phyloP scores from a whole-genome alignment of 2,888 invertebrate species.

The Erebia epiphron region DNA sequence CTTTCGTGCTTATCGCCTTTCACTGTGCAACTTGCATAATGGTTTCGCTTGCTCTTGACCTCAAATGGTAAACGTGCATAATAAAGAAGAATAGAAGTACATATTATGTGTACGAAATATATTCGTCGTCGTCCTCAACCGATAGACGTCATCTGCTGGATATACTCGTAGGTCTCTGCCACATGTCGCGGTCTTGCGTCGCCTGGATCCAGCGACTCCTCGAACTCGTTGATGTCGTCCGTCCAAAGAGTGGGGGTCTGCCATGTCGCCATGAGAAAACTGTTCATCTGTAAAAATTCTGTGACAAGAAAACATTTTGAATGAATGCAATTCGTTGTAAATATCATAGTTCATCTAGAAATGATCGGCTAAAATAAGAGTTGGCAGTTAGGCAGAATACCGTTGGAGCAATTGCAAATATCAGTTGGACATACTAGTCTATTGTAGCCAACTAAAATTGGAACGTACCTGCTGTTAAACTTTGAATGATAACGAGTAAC shows the following conservation, averaged over 20 bases:
- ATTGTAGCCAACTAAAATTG: conserved; percentile 26
- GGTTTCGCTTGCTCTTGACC: conserved; percentile 59
- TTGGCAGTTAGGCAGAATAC: conserved; percentile 58
- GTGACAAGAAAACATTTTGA: background rate
- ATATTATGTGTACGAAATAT: background rate
- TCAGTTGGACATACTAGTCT: conserved; percentile 68
- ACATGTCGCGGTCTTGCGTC: too few species aligned
- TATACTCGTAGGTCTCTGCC: too few species aligned
- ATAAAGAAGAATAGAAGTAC: conserved; percentile 7
- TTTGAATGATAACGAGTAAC: conserved; percentile 17
- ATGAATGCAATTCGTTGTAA: conserved; percentile 19
- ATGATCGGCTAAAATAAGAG: conserved; percentile 61
- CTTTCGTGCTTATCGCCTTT: conserved; percentile 47
- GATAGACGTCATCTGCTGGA: too few species aligned
- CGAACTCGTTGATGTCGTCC: too few species aligned
- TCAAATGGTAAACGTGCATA: conserved; percentile 44
- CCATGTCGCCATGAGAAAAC: background rate
- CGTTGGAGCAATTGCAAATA: conserved; percentile 62
- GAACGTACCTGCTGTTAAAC: conserved; percentile 6
- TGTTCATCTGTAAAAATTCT: background rate
- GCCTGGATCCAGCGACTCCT: too few species aligned
- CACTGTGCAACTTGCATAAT: conserved; percentile 51
- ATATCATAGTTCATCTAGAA: conserved; percentile 61
- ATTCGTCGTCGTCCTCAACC: too few species aligned
- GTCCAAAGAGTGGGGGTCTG: too few species aligned